Base-by-base conservation (phyloP, 2,888 invertebrate genomes). In the Scaptodrosophila latifasciaeformis region DNA sequence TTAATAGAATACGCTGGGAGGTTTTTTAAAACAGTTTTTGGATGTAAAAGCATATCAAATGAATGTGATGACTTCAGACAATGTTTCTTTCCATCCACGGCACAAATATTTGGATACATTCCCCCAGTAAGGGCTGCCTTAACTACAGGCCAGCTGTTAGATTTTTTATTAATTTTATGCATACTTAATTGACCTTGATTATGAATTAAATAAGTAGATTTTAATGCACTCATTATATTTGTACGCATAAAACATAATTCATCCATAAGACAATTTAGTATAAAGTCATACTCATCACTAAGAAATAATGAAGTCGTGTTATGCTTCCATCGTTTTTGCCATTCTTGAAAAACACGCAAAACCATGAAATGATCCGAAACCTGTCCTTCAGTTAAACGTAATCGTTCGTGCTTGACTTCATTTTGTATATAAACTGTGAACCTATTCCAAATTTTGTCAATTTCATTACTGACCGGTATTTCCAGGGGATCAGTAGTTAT, bases 361-460 rank as follows among this genome's bases (percentile, higher is more conserved):
- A 96, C 87, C 9, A 92, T 90, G 90, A 97, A 91, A 82, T 98
- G 97, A 85, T 99, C 98, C 54, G 96, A 97, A 72, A 90, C 91
- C 13, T 94, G 91, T 24, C 91, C 91, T 0, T 91, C 90, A 0
- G 93, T 90, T 62, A 96, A 90, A 1, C 90, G 90, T 0, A 34
- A 9, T 1, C 59, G 60, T 37, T 69, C 65, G 2, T n/a, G 27
- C 21, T 67, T 78, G 1, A 92, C 65, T 37, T 58, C 45, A 37
- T 52, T 62, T 31, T 65, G 71, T 34, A 75, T 63, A 17, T 50
- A 62, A n/a, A 64, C 54, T 0, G 59, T 88, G 54, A 89, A 89
- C 10, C 40, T 49, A 24, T 56, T 46, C 80, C 70, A 80, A 1
- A 67, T 7, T 5, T 6, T 13, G 40, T 78, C 65, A 18, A 77